These are phyloP conservation scores for Brachyptera risi DNA, from an alignment of 2,888 invertebrate species.

Conservation along the genomic window DNA sequence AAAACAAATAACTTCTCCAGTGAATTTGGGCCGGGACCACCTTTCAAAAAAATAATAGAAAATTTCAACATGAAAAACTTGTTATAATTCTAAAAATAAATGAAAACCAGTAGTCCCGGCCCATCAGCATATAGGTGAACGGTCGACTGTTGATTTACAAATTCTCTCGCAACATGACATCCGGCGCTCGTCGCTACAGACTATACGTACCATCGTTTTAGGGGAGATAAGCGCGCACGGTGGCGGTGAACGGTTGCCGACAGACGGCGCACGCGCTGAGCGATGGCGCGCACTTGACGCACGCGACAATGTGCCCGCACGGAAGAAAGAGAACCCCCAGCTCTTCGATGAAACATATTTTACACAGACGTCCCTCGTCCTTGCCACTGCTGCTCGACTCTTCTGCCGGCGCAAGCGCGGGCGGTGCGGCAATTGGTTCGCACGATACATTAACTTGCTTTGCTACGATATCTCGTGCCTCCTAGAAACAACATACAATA, in stretches of 20 bases:
- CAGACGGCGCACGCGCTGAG: constrained; percentile 86
- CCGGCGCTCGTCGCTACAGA: too few relatives aligned
- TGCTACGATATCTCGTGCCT: constrained; percentile 40
- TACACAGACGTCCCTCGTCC: constrained; percentile 68
- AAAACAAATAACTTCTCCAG: too few relatives aligned
- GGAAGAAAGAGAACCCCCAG: constrained; percentile 89
- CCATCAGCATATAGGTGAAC: too few relatives aligned
- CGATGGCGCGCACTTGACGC: constrained; percentile 85
- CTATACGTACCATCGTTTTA: too few relatives aligned
- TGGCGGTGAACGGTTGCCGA: constrained; percentile 66
- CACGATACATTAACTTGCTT: constrained; percentile 11
- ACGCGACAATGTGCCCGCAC: constrained; percentile 91
- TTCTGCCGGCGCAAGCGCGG: neutral
- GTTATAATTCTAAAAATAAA: too few relatives aligned
- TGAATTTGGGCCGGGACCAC: too few relatives aligned
- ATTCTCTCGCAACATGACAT: too few relatives aligned
- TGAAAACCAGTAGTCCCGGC: too few relatives aligned
- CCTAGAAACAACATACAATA: constrained; percentile 39
- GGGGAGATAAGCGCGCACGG: constrained; percentile 60
- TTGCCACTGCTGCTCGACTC: constrained; percentile 31
- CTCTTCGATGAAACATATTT: constrained; percentile 87
- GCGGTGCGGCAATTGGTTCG: neutral
- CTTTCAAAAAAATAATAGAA: too few relatives aligned
- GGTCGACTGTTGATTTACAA: too few relatives aligned
- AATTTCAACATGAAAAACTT: too few relatives aligned